Base-by-base conservation (phyloP, 2,113 vertebrate genomes). In the Centropristis striata region DNA sequence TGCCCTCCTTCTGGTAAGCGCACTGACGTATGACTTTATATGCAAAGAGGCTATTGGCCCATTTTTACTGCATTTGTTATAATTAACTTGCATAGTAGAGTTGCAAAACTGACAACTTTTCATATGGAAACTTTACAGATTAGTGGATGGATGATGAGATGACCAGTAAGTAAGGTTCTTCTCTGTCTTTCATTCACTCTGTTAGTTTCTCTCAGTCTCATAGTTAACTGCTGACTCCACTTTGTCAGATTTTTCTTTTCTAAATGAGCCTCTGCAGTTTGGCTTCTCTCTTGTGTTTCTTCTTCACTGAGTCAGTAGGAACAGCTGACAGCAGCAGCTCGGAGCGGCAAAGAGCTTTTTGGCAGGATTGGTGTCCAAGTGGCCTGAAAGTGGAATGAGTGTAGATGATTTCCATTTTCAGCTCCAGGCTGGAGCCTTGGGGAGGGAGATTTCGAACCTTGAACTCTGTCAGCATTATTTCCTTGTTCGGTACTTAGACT, bases 221-320 rank as follows among this genome's bases (percentile, higher is more conserved):
- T 4, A 4, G 18, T n/a, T 4, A 15, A 39, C 47, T 32, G 73
- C 80, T 77, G 73, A 67, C 68, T 53, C 18, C 0, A 18, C 25
- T 44, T 25, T 11, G 3, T 55, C 58, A 20, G 11, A 23, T 23
- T 20, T 15, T 2, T 37, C 13, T 42, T 44, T 8, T 14, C 36
- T 78, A 46, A 68, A 73, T 10, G 57, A 69, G 58, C 11, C 64
- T 50, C 41, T 20, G 55, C 27, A 15, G 5, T 70, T n/a, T n/a
- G 0, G 15, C 67, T 41, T 3, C 42, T 75, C 64, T 65, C 44
- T 18, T 2, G 28, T 11, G 63, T 67, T 67, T 67, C 13, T 10
- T 68, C 75, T 51, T 55, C 75, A 39, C 32, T 21, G 75, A 68
- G 47, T 51, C 63, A 16, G 68, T 6, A 51, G 12, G 23, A 64